These are phyloP conservation scores for Euproctis similis DNA, from an alignment of 2,888 invertebrate genomes.

Conservation along the genomic window DNA sequence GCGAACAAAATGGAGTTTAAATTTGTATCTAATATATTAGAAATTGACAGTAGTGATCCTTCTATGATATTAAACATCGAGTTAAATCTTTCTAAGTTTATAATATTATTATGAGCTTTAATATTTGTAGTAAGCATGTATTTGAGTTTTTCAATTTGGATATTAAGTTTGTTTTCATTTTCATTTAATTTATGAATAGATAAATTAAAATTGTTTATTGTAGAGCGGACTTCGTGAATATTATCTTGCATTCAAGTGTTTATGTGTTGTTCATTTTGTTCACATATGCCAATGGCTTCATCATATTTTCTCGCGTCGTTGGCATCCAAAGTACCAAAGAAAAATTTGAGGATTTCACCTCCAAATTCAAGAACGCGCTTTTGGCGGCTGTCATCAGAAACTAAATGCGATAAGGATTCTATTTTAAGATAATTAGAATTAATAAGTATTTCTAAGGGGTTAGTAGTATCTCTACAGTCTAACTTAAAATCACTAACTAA, in stretches of 20 bases:
- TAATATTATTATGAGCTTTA: background rate
- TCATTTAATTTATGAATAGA: background rate
- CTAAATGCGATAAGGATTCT: background rate
- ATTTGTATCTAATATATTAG: background rate
- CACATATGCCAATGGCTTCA: background rate
- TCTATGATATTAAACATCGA: background rate
- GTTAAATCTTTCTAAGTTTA: background rate
- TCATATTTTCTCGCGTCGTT: background rate
- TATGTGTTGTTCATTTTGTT: background rate
- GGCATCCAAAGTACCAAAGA: background rate
- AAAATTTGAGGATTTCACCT: background rate
- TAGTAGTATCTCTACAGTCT: background rate
- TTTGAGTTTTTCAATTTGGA: background rate
- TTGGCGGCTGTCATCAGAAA: background rate
- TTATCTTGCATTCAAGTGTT: background rate
- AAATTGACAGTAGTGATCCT: background rate
- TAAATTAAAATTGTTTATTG: background rate
- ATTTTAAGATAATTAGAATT: background rate
- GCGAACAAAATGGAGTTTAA: background rate
- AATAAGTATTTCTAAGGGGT: background rate
- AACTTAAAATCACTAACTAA: background rate
- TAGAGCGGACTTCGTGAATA: background rate
- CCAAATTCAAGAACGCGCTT: background rate
- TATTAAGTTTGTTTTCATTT: background rate
- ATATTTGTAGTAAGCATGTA: background rate